Evolutionary conservation across 64 coral and sea anemone genomes (phyloP).

Genomic region (Pocillopora verrucosa): DNA sequence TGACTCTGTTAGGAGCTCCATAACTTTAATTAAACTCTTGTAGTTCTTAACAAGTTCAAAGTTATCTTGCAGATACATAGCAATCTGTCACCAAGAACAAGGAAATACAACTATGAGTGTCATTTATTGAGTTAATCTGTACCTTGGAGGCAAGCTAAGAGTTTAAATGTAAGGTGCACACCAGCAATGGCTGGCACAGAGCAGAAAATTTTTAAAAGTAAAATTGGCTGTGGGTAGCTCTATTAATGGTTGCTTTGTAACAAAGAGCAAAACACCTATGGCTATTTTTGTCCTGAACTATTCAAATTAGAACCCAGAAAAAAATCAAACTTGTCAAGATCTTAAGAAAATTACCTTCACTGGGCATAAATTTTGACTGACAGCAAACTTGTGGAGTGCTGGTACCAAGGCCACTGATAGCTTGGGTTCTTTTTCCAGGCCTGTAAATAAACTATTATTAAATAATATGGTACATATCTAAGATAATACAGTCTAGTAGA

Average conservation of each 20-base stretch:
- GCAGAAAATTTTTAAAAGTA: neutral
- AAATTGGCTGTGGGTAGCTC: too few species aligned
- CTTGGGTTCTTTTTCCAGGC: constrained; percentile 83
- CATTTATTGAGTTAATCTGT: too few species aligned
- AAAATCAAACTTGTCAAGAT: neutral
- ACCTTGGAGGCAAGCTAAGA: too few species aligned
- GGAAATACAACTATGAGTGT: neutral
- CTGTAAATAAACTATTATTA: constrained; percentile 19
- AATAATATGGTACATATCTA: neutral
- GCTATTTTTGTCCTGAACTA: neutral
- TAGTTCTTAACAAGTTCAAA: constrained; percentile 76
- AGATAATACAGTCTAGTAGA: too few species aligned
- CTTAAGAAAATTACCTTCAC: constrained; percentile 64
- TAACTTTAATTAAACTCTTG: constrained; percentile 75
- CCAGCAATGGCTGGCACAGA: too few species aligned
- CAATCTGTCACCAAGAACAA: constrained; percentile 50
- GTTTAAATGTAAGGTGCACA: too few species aligned
- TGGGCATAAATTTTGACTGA: constrained; percentile 79
- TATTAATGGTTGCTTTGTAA: too few species aligned
- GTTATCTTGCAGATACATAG: constrained; percentile 71
- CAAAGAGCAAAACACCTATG: too few species aligned
- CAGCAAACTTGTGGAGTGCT: constrained; percentile 66
- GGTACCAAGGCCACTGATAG: constrained; percentile 68
- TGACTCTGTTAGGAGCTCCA: constrained; percentile 64
- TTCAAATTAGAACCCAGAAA: neutral